phyloP scores from a whole-genome alignment of 1,140 invertebrate species.

The Drosophila sp. region DNA sequence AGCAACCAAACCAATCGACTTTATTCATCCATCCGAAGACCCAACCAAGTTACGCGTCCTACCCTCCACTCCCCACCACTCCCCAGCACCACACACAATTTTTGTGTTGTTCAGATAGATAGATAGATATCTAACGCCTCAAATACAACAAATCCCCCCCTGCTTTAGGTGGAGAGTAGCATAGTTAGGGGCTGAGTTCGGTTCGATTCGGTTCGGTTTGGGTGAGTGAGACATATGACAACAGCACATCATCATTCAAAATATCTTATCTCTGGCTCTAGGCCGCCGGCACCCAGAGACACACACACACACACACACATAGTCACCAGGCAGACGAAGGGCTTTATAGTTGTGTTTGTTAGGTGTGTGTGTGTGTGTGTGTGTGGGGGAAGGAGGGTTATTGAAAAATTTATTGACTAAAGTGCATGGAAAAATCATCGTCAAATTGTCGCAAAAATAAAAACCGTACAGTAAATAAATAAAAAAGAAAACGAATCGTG shows the following conservation, averaged over 20 bases:
- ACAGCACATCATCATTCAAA: constrained; percentile 79
- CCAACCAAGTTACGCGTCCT: constrained; percentile 44
- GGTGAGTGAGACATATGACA: constrained; percentile 58
- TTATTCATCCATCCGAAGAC: constrained; percentile 6
- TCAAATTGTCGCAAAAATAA: constrained; percentile 47
- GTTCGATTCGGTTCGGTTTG: neutral
- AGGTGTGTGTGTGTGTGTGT: constrained; percentile 1
- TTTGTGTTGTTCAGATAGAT: constrained; percentile 3
- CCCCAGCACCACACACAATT: constrained; percentile 47
- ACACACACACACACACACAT: neutral
- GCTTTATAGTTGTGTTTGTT: neutral
- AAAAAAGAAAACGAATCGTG: constrained; percentile 1
- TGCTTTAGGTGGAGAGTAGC: constrained; percentile 33
- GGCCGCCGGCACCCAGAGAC: neutral
- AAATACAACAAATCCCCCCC: constrained; percentile 62
- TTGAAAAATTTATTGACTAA: constrained; percentile 44
- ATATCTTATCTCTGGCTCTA: constrained; percentile 62
- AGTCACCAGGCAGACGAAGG: neutral
- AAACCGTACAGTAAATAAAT: constrained; percentile 10
- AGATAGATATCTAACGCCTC: constrained; percentile 61
- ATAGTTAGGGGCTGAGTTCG: constrained; percentile 6
- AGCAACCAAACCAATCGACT: neutral
- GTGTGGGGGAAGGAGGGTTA: constrained; percentile 5
- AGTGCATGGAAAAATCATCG: constrained; percentile 56
- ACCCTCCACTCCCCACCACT: constrained; percentile 6